Percentiles rank a stretch among this genome's conserved stretches.
Evolutionary conservation across 1,140 invertebrate species (phyloP).

Genomic region (Drosophila navojoa): DNA sequence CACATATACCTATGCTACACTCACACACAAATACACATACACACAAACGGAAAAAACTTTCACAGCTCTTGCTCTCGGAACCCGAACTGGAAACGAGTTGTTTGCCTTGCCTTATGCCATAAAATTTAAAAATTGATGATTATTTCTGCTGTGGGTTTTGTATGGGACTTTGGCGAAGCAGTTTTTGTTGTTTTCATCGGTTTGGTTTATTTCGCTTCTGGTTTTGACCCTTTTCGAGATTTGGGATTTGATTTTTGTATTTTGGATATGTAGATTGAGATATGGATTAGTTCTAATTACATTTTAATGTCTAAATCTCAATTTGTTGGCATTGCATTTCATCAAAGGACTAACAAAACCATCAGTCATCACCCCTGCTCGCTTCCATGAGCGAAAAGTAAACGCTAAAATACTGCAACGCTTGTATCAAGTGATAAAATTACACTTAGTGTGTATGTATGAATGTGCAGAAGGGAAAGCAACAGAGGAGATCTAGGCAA

Average conservation of each 20-base stretch:
- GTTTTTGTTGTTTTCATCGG: constrained; percentile 24
- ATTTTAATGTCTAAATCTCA: too few relatives aligned
- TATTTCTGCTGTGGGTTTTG: constrained; percentile 46
- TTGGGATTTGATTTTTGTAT: not conserved
- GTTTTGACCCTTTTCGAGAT: not conserved
- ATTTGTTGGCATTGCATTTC: too few relatives aligned
- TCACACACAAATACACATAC: not conserved
- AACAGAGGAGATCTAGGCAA: not conserved
- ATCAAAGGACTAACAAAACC: too few relatives aligned
- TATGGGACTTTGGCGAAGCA: not conserved
- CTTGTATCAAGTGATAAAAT: constrained; percentile 1
- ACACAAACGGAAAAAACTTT: not conserved
- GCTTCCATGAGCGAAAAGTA: not conserved
- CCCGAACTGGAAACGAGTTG: not conserved
- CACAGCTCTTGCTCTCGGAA: not conserved
- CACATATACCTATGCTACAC: constrained; percentile 4
- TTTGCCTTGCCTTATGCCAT: constrained; percentile 37
- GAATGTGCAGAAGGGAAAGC: not conserved
- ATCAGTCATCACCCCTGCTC: not conserved
- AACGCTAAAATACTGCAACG: not conserved
- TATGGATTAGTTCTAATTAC: not conserved
- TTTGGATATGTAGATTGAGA: not conserved
- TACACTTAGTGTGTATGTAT: constrained; percentile 15
- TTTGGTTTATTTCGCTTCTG: not conserved
- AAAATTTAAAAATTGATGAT: constrained; percentile 71